Base-by-base conservation (phyloP, 2,113 vertebrate species). In the Rhabdornis inornatus region DNA sequence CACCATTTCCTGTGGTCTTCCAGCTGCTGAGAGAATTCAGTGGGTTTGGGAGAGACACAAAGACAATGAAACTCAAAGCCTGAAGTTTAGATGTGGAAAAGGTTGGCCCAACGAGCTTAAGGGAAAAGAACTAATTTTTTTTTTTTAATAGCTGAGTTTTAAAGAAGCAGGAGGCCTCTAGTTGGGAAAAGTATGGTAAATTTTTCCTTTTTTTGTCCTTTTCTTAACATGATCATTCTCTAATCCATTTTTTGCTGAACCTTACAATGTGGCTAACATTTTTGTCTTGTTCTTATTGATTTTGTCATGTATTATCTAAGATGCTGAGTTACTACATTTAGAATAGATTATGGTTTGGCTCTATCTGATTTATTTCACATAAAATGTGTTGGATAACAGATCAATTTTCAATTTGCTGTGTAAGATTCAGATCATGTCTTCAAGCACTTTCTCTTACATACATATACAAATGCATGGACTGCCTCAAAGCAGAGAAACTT, bases 261-360 rank as follows among this genome's bases (percentile, higher is more conserved):
- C 25, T 84, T 93, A 94, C 76, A 74, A 25, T 45, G 33, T 89
- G 27, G 52, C 44, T 90, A 84, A 82, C 30, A 53, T 94, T 95
- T 97, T 90, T 93, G 56, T 75, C 71, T 91, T 90, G n/a, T 91
- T 90, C 33, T 20, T 93, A 95, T 87, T 90, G 91, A 97, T 96
- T 83, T 82, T 37, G 13, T 79, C 47, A 20, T 39, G 27, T 83
- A 28, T 65, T 86, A 91, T 61, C 71, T 65, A 37, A 89, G 37
- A 8, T 89, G 65, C 55, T 94, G 79, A 88, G 53, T 80, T 90
- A 61, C 45, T 94, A 71, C 28, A 22, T 89, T 92, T 90, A 53
- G 49, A 95, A 93, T 87, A 55, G 64, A 47, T 95, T 97, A 89
- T 82, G 59, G 53, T 85, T 96, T 92, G 65, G 13, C 39, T 94